Percentiles rank a stretch among this genome's conserved stretches.
phyloP scores from a whole-genome alignment of 2,797 vertebrate species.

The Dromococcyx pavoninus region DNA sequence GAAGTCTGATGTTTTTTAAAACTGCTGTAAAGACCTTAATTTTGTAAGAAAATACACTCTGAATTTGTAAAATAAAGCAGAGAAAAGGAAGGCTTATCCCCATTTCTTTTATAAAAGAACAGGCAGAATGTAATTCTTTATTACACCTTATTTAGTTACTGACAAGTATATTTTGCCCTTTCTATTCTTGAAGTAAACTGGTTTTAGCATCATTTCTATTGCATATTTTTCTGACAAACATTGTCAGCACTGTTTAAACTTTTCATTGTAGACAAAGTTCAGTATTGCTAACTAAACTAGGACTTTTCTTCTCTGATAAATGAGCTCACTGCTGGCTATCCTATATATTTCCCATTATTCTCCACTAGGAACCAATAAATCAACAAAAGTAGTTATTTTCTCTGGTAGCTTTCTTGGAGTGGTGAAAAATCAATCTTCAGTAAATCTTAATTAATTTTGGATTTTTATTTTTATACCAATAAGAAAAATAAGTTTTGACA shows the following conservation, averaged over 20 bases:
- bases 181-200: neutral
- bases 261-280: neutral
- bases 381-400: neutral
- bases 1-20: neutral
- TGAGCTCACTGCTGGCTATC: neutral
- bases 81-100: neutral
- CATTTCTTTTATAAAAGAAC: neutral
- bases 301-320: neutral
- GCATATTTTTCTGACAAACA: accelerated
- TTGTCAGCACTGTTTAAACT: neutral
- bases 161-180: neutral
- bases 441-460: neutral
- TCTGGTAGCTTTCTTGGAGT: neutral
- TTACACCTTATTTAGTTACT: neutral
- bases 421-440: neutral
- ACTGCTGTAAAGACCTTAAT: neutral
- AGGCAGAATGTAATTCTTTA: neutral
- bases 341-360: neutral
- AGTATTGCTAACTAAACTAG: neutral
- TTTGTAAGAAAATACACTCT: neutral
- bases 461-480: constrained; percentile 8
- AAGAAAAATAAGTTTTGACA: constrained; percentile 7
- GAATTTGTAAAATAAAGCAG: neutral
- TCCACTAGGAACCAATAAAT: neutral
- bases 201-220: neutral